These are phyloP conservation scores for Athrips mouffetella DNA, from an alignment of 2,888 invertebrate genomes.

Conservation along the genomic window DNA sequence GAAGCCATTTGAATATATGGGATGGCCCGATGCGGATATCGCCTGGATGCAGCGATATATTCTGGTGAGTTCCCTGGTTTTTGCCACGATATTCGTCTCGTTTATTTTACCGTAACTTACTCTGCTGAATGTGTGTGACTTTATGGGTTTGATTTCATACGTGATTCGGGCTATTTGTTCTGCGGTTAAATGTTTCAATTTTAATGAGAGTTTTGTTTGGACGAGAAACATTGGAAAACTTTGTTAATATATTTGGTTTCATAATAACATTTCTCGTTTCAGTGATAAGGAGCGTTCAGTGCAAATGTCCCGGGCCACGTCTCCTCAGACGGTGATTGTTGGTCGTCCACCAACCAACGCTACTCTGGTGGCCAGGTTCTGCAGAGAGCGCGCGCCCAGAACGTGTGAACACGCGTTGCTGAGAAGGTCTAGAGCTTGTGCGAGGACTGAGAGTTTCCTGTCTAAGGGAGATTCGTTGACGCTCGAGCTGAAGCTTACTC, in stretches of 20 bases:
- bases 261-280: constrained; percentile 26
- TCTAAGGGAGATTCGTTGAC: constrained; percentile 89
- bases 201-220: background rate
- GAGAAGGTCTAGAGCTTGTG: constrained; percentile 83
- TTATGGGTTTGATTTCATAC: background rate
- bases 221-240: background rate
- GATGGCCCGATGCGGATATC: constrained; percentile 89
- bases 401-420: constrained; percentile 90
- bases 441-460: constrained; percentile 88
- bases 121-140: background rate
- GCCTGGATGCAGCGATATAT: constrained; percentile 87
- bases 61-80: constrained; percentile 80
- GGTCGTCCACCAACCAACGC: constrained; percentile 83
- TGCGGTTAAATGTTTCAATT: background rate
- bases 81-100: constrained; percentile 1
- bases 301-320: constrained; percentile 71
- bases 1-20: constrained; percentile 91
- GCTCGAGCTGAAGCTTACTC: constrained; percentile 86
- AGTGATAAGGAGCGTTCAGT: constrained; percentile 72
- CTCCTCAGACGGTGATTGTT: constrained; percentile 68
- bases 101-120: constrained; percentile 8
- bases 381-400: constrained; percentile 87
- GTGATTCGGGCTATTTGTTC: too few species aligned
- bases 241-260: constrained; percentile 1
- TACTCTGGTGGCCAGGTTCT: constrained; percentile 88